phyloP scores from a whole-genome alignment of 2,888 invertebrate species.

The Arctia plantaginis region DNA sequence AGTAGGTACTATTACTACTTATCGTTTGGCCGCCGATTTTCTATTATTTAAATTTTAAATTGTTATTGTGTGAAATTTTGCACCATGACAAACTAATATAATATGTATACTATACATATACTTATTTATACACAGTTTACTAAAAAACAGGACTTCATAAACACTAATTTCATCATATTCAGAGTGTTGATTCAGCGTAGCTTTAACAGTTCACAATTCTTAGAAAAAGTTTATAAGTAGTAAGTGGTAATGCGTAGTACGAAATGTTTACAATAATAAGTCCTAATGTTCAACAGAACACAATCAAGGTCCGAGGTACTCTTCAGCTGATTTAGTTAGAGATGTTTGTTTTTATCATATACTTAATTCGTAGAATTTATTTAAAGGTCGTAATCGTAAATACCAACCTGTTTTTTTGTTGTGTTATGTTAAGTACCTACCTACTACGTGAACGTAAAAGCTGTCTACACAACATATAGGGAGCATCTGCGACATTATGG shows the following conservation, averaged over 20 bases:
- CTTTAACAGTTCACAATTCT: background rate
- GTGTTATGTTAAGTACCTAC: background rate
- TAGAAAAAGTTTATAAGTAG: constrained; percentile 1
- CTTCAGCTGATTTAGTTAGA: constrained; percentile 25
- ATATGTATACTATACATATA: too few species aligned
- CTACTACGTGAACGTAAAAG: background rate
- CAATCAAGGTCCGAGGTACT: constrained; percentile 26
- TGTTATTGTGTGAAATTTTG: too few species aligned
- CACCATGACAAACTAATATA: too few species aligned
- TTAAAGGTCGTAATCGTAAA: constrained; percentile 26
- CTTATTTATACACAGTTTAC: too few species aligned
- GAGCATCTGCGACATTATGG: background rate
- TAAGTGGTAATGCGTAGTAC: constrained; percentile 39
- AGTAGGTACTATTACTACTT: too few species aligned
- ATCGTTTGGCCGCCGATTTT: too few species aligned
- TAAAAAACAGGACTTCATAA: too few species aligned
- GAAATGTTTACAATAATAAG: constrained; percentile 18
- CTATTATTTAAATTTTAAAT: too few species aligned
- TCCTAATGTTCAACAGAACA: constrained; percentile 30
- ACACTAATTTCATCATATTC: background rate
- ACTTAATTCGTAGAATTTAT: constrained; percentile 15
- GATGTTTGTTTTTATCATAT: constrained; percentile 29
- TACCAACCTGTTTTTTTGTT: background rate
- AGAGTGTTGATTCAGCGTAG: background rate
- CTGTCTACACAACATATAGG: background rate